Evolutionary conservation across 1,140 invertebrate genomes (phyloP).

Genomic region (Glomeris maerens): DNA sequence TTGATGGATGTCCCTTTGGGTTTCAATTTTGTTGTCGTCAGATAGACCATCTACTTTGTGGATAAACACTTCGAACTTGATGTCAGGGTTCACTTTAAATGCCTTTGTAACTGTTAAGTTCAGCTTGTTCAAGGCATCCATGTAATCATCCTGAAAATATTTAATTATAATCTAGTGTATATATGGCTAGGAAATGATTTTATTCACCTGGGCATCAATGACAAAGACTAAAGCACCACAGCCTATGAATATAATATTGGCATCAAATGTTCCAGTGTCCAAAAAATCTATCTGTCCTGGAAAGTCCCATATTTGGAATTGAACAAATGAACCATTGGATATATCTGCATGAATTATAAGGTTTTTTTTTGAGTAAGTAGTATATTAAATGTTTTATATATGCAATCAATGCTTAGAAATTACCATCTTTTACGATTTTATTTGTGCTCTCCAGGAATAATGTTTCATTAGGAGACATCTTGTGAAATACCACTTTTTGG

Average conservation of each 20-base stretch:
- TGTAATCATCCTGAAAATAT: slow-evolving; percentile 76
- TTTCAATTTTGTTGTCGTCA: slow-evolving; percentile 97
- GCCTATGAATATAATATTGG: slow-evolving; percentile 84
- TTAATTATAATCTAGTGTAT: neutral
- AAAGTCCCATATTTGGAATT: slow-evolving; percentile 99
- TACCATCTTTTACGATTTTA: slow-evolving; percentile 94
- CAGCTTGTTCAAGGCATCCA: slow-evolving; percentile 84
- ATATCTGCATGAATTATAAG: slow-evolving; percentile 31
- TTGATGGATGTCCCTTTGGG: slow-evolving; percentile 94
- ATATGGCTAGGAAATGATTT: neutral
- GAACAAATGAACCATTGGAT: slow-evolving; percentile 92
- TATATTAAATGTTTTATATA: slow-evolving; percentile 9
- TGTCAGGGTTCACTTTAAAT: slow-evolving; percentile 87
- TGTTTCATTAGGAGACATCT: slow-evolving; percentile 99
- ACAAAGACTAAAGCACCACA: slow-evolving; percentile 96
- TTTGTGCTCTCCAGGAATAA: slow-evolving; percentile 97
- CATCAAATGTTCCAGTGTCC: slow-evolving; percentile 79
- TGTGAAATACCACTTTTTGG: slow-evolving; percentile 99
- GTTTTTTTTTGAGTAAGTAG: neutral
- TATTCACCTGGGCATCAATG: slow-evolving; percentile 84
- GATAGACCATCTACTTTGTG: slow-evolving; percentile 98
- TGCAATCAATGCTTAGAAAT: slow-evolving; percentile 14
- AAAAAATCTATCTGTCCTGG: slow-evolving; percentile 97
- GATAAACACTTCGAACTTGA: slow-evolving; percentile 97
- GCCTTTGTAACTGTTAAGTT: slow-evolving; percentile 85